Evolutionary conservation across 2,113 vertebrate genomes (phyloP).

Genomic region (Plecturocebus donacophilus): DNA sequence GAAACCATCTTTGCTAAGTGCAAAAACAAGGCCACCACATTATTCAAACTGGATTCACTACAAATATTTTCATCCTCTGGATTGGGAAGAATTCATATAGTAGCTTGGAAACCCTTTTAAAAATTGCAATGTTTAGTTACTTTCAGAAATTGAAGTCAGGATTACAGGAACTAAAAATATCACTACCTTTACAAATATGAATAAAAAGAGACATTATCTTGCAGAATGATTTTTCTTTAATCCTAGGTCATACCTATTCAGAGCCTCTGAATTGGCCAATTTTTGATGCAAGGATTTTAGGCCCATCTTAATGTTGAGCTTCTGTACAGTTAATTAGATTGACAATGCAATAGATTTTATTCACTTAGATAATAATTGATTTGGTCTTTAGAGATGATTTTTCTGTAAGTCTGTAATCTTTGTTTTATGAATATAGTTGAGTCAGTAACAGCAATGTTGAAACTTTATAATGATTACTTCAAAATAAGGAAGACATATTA

Average conservation of each 20-base stretch:
- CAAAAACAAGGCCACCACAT: conserved; percentile 76
- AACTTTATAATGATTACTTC: conserved; percentile 44
- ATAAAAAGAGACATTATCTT: conserved; percentile 16
- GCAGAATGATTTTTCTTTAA: conserved; percentile 55
- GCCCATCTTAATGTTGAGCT: not conserved
- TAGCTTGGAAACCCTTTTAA: conserved; percentile 81
- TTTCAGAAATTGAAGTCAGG: conserved; percentile 82
- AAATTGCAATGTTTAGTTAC: conserved; percentile 78
- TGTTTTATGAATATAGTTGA: conserved; percentile 31
- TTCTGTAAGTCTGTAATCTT: conserved; percentile 15
- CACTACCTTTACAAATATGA: conserved; percentile 21
- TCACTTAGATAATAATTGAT: conserved; percentile 20
- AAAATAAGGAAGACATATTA: not conserved
- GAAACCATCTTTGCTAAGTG: conserved; percentile 76
- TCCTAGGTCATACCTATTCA: not conserved
- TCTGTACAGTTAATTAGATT: conserved; percentile 29
- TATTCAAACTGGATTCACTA: conserved; percentile 81
- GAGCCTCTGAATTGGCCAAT: not conserved
- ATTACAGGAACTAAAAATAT: conserved; percentile 68
- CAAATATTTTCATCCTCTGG: conserved; percentile 81
- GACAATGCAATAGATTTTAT: conserved; percentile 12
- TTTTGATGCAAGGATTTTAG: conserved; percentile 43
- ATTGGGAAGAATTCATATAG: conserved; percentile 82
- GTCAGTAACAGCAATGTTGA: conserved; percentile 14
- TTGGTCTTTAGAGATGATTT: conserved; percentile 53